Conservation (phyloP, 2,797 vertebrate species). For the Neopelma chrysocephalum region DNA sequence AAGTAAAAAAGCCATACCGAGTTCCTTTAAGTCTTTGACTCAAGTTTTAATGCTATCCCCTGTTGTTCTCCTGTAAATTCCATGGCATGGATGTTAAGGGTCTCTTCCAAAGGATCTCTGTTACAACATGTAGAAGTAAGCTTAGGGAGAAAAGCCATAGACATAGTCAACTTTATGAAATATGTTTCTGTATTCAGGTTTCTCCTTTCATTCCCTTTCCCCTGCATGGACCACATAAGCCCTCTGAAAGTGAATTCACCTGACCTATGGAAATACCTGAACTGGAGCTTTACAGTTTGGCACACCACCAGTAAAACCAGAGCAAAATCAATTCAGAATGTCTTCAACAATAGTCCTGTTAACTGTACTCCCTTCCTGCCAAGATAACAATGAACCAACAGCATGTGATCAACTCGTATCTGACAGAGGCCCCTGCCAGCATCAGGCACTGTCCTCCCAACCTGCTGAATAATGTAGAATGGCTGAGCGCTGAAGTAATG, state of each 20-base stretch:
- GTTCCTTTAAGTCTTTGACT: not conserved
- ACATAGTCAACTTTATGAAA: not conserved
- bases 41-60: not conserved
- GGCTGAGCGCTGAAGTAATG: conserved; percentile 47
- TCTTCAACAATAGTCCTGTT: conserved; percentile 36
- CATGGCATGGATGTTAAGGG: not conserved
- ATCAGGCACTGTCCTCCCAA: conserved; percentile 41
- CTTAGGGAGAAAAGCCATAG: not conserved
- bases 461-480: conserved; percentile 66
- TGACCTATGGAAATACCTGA: not conserved
- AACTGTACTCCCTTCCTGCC: conserved; percentile 20
- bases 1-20: not conserved
- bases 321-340: not conserved
- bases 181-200: not conserved
- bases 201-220: not conserved
- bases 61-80: not conserved
- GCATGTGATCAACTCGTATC: conserved; percentile 30
- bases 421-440: conserved; percentile 40
- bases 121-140: not conserved
- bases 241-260: not conserved
- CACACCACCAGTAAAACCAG: not conserved
- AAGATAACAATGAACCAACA: conserved; percentile 43
- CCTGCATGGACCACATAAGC: not conserved
- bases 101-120: not conserved
- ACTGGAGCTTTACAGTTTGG: not conserved